Percentiles rank a stretch among this genome's conserved stretches.
These are phyloP conservation scores for Scyliorhinus canicula DNA, from an alignment of 2,797 vertebrate genomes.

Conservation along the genomic window DNA sequence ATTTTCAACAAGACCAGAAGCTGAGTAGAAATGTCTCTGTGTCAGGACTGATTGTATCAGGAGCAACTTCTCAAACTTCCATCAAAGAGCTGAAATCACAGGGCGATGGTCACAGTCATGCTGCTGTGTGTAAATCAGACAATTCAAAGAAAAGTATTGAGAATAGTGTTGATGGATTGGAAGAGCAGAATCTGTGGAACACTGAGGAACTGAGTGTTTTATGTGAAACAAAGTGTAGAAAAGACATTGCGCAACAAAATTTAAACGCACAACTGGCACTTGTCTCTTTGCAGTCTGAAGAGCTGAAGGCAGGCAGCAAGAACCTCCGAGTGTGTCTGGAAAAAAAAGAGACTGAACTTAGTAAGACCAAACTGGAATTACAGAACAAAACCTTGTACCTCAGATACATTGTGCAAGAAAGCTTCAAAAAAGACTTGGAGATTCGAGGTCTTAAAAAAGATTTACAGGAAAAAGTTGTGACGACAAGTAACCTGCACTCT, in stretches of 20 bases:
- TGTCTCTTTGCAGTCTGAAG: constrained; percentile 48
- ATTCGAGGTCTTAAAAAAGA: constrained; percentile 45
- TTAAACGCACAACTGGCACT: constrained; percentile 47
- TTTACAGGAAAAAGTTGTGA: constrained; percentile 45
- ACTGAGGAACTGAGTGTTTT: constrained; percentile 47
- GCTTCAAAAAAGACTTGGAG: constrained; percentile 41
- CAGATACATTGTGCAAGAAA: constrained; percentile 41
- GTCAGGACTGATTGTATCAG: constrained; percentile 43
- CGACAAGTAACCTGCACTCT: constrained; percentile 43
- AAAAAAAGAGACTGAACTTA: constrained; percentile 45
- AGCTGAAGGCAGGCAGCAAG: constrained; percentile 45
- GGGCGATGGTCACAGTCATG: not conserved
- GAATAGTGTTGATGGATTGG: constrained; percentile 43
- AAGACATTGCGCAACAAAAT: constrained; percentile 42
- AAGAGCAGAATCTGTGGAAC: constrained; percentile 49
- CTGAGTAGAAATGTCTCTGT: constrained; percentile 44
- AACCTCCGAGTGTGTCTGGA: constrained; percentile 49
- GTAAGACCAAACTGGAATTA: constrained; percentile 42
- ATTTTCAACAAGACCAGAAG: constrained; percentile 46
- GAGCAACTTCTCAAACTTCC: not conserved
- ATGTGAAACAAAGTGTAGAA: constrained; percentile 44
- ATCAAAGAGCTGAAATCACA: not conserved
- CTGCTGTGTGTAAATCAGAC: not conserved
- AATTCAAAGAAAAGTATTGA: not conserved
- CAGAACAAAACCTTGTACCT: constrained; percentile 39